Conservation (phyloP, 2,888 invertebrate species). For the Gastrophysa polygoni region DNA sequence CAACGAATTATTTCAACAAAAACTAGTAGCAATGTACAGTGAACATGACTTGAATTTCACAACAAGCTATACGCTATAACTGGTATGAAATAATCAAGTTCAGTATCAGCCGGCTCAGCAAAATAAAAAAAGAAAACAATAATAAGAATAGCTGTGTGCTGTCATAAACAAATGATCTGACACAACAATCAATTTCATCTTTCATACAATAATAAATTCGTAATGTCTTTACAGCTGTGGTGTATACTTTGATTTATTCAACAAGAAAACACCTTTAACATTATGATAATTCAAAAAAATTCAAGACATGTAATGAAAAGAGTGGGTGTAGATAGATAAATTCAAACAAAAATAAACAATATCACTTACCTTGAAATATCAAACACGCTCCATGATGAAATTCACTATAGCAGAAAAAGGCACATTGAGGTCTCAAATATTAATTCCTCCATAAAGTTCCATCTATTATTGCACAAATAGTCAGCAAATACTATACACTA, state of each 20-base stretch:
- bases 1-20: no score
- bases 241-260: no score
- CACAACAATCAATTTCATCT: constrained; percentile 3
- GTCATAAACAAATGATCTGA: constrained; percentile 30
- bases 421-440: constrained; percentile 8
- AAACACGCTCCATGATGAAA: constrained; percentile 4
- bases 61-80: no score
- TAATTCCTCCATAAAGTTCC: constrained; percentile 18
- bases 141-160: constrained; percentile 15
- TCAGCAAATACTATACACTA: constrained; percentile 10
- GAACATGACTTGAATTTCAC: no score
- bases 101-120: constrained; percentile 32
- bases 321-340: constrained; percentile 38
- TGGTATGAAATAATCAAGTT: no score
- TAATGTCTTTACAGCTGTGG: no score
- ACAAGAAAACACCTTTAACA: background rate
- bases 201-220: no score
- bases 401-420: background rate
- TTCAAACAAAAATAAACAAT: constrained; percentile 25
- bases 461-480: constrained; percentile 16
- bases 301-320: constrained; percentile 18
- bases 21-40: no score
- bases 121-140: constrained; percentile 18
- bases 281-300: background rate
- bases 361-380: constrained; percentile 25